Conservation (phyloP, 2,888 invertebrate genomes). For the Belgica antarctica region DNA sequence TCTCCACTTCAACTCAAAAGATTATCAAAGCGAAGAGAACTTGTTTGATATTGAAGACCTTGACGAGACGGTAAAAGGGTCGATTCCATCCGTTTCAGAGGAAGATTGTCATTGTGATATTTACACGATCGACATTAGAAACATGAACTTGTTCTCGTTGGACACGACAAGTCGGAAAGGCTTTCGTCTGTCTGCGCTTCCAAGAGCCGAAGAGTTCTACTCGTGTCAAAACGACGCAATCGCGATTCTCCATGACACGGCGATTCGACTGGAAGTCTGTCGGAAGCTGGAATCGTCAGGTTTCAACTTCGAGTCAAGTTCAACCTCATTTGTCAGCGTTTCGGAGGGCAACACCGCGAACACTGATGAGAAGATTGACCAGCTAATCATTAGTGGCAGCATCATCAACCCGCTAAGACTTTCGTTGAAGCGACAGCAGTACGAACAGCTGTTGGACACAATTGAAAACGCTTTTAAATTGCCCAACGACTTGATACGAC, state of each 20-base stretch:
- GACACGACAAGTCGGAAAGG: constrained; percentile 59
- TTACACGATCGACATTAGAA: constrained; percentile 71
- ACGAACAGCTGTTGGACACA: constrained; percentile 83
- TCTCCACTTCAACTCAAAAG: constrained; percentile 10
- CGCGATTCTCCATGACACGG: constrained; percentile 86
- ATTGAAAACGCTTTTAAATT: constrained; percentile 52
- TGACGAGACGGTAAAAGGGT: constrained; percentile 37
- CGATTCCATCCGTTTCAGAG: constrained; percentile 24
- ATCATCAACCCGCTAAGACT: constrained; percentile 83
- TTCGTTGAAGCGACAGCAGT: constrained; percentile 80
- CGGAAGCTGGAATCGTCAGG: constrained; percentile 1
- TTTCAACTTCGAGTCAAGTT: constrained; percentile 7
- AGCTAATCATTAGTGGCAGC: constrained; percentile 62
- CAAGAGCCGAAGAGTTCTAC: constrained; percentile 69
- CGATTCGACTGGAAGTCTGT: constrained; percentile 66
- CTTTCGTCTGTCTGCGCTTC: constrained; percentile 51
- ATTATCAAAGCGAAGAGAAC: constrained; percentile 34
- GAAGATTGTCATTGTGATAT: constrained; percentile 47
- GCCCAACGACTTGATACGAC: constrained; percentile 47
- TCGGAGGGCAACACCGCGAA: background rate
- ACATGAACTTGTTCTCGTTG: constrained; percentile 84
- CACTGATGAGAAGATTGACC: constrained; percentile 25
- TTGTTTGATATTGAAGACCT: constrained; percentile 32
- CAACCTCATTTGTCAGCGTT: constrained; percentile 28
- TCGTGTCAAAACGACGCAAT: constrained; percentile 71